Evolutionary conservation across 1,140 invertebrate species (phyloP).

Genomic region (Temnothorax curvispinosus): DNA sequence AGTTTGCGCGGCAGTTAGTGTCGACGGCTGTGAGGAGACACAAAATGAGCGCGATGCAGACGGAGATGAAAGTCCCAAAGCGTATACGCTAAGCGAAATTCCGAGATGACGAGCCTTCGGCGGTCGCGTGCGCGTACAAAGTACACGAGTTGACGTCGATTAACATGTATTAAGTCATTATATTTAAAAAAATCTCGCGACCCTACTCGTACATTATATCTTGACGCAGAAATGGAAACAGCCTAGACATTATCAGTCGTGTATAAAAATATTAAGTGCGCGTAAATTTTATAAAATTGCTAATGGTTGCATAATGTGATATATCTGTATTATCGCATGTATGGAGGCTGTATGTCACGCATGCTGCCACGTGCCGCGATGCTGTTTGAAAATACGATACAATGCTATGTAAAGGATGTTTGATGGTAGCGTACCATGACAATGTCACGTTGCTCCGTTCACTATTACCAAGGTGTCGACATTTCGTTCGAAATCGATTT

Average conservation of each 20-base stretch:
- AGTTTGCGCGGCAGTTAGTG: slow-evolving; percentile 69
- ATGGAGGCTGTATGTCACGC: not conserved
- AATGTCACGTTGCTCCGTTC: not conserved
- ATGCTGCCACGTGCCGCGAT: slow-evolving; percentile 1
- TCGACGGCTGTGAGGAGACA: slow-evolving; percentile 38
- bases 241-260: not conserved
- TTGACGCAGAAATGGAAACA: not conserved
- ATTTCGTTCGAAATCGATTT: not conserved
- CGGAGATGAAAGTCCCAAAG: slow-evolving; percentile 4
- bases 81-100: slow-evolving; percentile 30
- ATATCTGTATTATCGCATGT: slow-evolving; percentile 15
- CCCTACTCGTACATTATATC: not conserved
- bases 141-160: not conserved
- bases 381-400: not conserved
- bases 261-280: not conserved
- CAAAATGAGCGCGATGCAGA: slow-evolving; percentile 49
- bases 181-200: not conserved
- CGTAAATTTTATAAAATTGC: not conserved
- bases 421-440: not conserved
- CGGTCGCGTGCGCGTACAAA: slow-evolving; percentile 26
- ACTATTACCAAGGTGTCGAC: not conserved
- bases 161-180: not conserved
- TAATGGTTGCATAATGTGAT: slow-evolving; percentile 26
- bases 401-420: not conserved
- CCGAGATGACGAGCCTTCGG: slow-evolving; percentile 17